phyloP scores from a whole-genome alignment of 1,140 invertebrate genomes.

The Apis mellifera region DNA sequence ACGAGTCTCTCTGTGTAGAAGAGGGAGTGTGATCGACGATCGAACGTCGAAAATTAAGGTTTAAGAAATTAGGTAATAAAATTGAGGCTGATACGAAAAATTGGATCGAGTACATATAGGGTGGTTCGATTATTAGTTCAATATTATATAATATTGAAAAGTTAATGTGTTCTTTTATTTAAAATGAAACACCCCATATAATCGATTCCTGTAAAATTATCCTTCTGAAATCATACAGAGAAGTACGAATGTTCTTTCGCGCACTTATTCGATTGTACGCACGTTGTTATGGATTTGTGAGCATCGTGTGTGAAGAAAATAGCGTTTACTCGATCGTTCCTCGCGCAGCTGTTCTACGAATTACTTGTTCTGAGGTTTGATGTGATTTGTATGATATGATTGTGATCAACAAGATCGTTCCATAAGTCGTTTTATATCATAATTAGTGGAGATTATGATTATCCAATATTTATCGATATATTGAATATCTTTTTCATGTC shows the following conservation, averaged over 20 bases:
- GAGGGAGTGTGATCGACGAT: not conserved
- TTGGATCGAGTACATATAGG: not conserved
- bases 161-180: not conserved
- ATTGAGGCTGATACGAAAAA: not conserved
- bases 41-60: not conserved
- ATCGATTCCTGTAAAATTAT: not conserved
- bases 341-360: constrained; percentile 28
- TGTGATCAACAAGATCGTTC: not conserved
- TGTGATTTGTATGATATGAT: not conserved
- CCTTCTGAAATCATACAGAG: not conserved
- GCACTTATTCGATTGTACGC: constrained; percentile 16
- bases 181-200: not conserved
- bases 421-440: not conserved
- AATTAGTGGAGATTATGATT: too few species aligned
- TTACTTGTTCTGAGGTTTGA: not conserved
- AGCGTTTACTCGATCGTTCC: constrained; percentile 27
- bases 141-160: too few species aligned
- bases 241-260: not conserved
- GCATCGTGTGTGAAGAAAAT: constrained; percentile 59
- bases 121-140: too few species aligned
- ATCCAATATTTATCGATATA: too few species aligned
- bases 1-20: too few species aligned
- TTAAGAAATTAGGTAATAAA: too few species aligned
- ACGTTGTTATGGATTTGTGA: constrained; percentile 77
- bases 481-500: too few species aligned